phyloP scores from a whole-genome alignment of 2,888 invertebrate genomes.

The Scrobipalpa costella region DNA sequence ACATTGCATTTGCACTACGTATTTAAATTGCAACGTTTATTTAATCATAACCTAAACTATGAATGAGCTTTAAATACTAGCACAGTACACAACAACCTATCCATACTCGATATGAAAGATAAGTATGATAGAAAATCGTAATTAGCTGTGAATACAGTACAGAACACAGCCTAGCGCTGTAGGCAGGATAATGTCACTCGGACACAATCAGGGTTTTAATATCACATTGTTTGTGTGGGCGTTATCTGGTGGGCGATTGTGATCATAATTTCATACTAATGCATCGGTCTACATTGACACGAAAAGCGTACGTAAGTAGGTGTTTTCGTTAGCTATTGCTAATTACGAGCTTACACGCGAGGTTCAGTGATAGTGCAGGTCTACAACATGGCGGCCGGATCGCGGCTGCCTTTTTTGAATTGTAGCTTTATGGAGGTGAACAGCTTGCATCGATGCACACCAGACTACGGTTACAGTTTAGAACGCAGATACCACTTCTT shows the following conservation, averaged over 20 bases:
- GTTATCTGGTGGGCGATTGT: slow-evolving; percentile 43
- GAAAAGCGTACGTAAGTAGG: slow-evolving; percentile 44
- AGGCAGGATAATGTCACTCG: slow-evolving; percentile 41
- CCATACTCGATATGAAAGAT: not conserved
- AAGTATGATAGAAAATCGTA: not conserved
- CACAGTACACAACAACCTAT: not conserved
- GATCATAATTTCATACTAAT: slow-evolving; percentile 61
- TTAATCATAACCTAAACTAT: not conserved
- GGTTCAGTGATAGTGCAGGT: slow-evolving; percentile 51
- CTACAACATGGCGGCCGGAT: slow-evolving; percentile 51
- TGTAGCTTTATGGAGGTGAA: slow-evolving; percentile 44
- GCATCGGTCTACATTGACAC: slow-evolving; percentile 65
- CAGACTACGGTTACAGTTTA: slow-evolving; percentile 48
- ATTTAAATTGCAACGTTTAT: not conserved
- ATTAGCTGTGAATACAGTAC: slow-evolving; percentile 3
- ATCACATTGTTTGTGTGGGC: slow-evolving; percentile 28
- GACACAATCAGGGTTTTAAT: slow-evolving; percentile 50
- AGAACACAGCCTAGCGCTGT: slow-evolving; percentile 12
- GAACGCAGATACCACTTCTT: slow-evolving; percentile 24
- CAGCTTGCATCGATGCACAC: slow-evolving; percentile 41
- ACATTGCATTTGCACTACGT: not conserved
- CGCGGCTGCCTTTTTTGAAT: slow-evolving; percentile 53
- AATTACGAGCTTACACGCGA: slow-evolving; percentile 73
- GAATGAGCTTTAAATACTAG: not conserved
- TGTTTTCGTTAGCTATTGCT: slow-evolving; percentile 64